Conservation (phyloP, 1,140 invertebrate genomes). For the Cotesia typhae region DNA sequence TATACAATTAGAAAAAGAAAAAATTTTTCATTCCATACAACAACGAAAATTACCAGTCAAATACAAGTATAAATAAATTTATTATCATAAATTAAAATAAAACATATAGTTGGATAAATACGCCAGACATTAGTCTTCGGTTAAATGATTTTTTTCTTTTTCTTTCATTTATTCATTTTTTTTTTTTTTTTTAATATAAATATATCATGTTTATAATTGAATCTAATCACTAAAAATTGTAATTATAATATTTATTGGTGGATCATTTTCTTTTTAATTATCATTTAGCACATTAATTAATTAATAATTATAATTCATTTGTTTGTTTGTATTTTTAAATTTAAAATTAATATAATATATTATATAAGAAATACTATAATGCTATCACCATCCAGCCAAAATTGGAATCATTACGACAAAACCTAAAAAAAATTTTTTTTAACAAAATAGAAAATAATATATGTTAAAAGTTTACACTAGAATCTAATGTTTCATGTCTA, state of each 20-base stretch:
- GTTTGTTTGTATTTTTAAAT: no score
- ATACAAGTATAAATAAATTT: no score
- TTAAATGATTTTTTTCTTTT: conserved; percentile 37
- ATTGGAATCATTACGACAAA: not conserved
- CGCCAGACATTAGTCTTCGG: no score
- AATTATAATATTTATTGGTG: conserved; percentile 31
- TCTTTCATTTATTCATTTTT: conserved; percentile 26
- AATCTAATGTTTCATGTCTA: not conserved
- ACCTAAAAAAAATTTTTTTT: not conserved
- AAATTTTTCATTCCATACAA: no score
- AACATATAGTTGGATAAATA: no score
- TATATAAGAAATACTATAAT: conserved; percentile 8
- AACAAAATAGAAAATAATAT: no score
- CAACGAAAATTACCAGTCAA: no score
- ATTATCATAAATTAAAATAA: no score
- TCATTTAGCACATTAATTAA: conserved; percentile 10
- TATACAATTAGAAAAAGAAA: no score
- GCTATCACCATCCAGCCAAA: conserved; percentile 10
- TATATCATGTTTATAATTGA: conserved; percentile 48
- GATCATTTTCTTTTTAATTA: conserved; percentile 33
- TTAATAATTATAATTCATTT: no score
- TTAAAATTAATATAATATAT: no score
- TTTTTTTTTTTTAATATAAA: conserved; percentile 50
- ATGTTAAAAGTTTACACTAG: not conserved
- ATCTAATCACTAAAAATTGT: conserved; percentile 41